phyloP scores from a whole-genome alignment of 2,888 invertebrate species.

The Sphaeridia pumilis region DNA sequence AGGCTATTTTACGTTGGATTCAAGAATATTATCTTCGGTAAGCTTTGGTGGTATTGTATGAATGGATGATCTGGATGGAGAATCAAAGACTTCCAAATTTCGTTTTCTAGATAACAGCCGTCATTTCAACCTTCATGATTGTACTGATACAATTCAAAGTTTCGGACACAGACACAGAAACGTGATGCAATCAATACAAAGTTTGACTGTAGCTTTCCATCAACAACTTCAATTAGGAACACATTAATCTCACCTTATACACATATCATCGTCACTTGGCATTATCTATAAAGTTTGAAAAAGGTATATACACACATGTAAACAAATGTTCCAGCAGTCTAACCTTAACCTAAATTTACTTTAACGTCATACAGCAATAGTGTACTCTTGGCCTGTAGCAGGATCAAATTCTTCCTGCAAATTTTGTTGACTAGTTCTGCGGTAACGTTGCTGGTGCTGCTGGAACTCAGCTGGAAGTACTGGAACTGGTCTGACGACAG shows the following conservation, averaged over 20 bases:
- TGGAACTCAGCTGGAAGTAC: no score
- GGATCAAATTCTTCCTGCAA: not conserved
- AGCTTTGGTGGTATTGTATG: no score
- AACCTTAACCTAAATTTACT: not conserved
- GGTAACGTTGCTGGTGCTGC: no score
- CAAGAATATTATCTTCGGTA: not conserved
- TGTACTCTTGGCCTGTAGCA: slow-evolving; percentile 7
- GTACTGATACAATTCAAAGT: not conserved
- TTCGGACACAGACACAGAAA: not conserved
- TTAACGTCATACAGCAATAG: slow-evolving; percentile 9
- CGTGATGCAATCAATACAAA: not conserved
- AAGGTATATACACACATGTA: no score
- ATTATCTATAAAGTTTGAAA: no score
- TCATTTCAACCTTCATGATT: not conserved
- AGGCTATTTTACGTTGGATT: not conserved
- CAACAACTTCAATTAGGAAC: not conserved
- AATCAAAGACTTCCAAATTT: not conserved
- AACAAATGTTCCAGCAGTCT: no score
- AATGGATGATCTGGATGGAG: no score
- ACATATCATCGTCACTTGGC: no score
- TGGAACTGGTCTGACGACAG: no score
- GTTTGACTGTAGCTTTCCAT: not conserved
- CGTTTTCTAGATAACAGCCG: not conserved
- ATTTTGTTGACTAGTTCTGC: no score
- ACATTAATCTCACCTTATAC: not conserved